Percentiles rank a stretch among this genome's conserved stretches.
Conservation (phyloP, 2,888 invertebrate genomes). For the Chymomyza amoena region DNA sequence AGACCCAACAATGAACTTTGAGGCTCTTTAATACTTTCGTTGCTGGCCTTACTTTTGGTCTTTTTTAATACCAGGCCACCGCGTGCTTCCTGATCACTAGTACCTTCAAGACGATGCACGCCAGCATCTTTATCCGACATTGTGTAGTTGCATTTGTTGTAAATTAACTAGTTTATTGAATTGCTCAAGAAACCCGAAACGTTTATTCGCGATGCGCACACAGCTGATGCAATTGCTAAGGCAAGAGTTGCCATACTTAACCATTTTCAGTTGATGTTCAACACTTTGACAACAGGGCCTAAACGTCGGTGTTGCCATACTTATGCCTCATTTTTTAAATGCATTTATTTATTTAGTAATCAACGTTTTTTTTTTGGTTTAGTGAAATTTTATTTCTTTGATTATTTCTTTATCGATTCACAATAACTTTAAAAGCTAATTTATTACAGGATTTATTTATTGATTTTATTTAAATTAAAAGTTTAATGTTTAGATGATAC, state of each 20-base stretch:
- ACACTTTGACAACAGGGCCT: too few relatives aligned
- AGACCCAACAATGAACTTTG: constrained; percentile 88
- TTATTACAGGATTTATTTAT: too few relatives aligned
- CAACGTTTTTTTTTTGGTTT: too few relatives aligned
- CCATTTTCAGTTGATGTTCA: neutral
- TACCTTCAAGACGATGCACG: constrained; percentile 87
- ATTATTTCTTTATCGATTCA: too few relatives aligned
- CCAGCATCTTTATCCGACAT: constrained; percentile 65
- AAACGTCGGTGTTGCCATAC: too few relatives aligned
- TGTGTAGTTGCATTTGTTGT: neutral
- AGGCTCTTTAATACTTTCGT: constrained; percentile 84
- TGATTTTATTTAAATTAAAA: too few relatives aligned
- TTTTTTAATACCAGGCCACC: constrained; percentile 88
- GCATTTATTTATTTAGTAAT: too few relatives aligned
- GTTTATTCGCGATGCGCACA: constrained; percentile 42
- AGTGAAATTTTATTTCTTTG: too few relatives aligned
- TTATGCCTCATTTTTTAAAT: too few relatives aligned
- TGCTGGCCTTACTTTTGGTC: constrained; percentile 77
- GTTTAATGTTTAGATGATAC: too few relatives aligned
- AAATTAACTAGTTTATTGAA: neutral
- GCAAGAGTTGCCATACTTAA: neutral
- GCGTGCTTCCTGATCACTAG: constrained; percentile 80
- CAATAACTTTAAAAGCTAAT: too few relatives aligned
- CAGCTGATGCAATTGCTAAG: constrained; percentile 31
- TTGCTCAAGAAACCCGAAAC: neutral